Conservation (phyloP, 2,113 vertebrate genomes). For the Calonectris borealis region DNA sequence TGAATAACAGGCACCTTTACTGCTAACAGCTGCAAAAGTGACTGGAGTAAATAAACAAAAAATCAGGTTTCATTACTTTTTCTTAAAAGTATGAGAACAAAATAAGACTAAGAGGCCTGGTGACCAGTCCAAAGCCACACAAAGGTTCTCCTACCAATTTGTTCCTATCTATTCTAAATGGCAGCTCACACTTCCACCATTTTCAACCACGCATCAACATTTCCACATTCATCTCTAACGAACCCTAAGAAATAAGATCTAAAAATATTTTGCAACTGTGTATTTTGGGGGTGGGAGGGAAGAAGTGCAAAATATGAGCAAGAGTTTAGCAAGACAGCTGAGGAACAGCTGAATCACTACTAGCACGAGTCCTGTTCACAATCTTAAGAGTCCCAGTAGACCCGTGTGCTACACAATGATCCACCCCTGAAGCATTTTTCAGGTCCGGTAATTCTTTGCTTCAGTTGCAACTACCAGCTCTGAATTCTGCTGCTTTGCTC, state of each 20-base stretch:
- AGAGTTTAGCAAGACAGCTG: constrained; percentile 47
- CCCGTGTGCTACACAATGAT: background rate
- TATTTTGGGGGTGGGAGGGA: constrained; percentile 17
- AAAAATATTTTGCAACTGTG: constrained; percentile 7
- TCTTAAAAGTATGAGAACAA: background rate
- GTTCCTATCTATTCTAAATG: background rate
- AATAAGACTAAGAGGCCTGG: background rate
- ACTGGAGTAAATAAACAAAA: too few relatives aligned
- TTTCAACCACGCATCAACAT: background rate
- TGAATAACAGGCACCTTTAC: background rate
- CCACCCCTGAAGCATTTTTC: background rate
- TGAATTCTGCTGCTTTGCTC: background rate
- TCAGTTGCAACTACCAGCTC: background rate
- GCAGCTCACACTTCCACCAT: background rate
- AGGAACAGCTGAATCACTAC: constrained; percentile 36
- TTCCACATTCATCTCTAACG: background rate
- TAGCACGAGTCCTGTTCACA: background rate
- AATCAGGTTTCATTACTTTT: background rate
- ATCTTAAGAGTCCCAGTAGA: background rate
- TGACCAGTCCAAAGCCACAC: background rate
- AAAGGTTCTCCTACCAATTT: background rate
- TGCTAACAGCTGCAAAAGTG: background rate
- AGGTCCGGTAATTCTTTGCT: background rate
- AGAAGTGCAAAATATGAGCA: constrained; percentile 11
- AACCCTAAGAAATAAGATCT: background rate